Evolutionary conservation across 37 sponge, comb jelly and placozoan genomes (phyloP), one percentile per base, ranked within the genome.

Genomic region (Hexactinellida sp.): DNA sequence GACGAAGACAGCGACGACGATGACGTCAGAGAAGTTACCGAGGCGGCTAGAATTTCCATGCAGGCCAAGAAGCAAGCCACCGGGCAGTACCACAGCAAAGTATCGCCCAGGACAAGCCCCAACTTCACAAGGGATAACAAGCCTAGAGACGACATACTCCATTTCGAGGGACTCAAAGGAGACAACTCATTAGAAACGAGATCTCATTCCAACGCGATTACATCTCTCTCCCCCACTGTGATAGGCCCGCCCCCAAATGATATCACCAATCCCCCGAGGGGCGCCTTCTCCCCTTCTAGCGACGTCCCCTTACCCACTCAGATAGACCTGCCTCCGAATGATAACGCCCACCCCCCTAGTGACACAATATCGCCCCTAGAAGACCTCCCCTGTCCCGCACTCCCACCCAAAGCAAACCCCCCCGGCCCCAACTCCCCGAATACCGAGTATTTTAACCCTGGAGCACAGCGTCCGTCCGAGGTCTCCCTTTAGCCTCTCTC

Each of bases 381-480:
- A n/a, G n/a, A n/a, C n/a, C n/a, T n/a, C 25, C 89, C 82, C 51
- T 36, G 23, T 38, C 36, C 82, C 36, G 19, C 88, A 23, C 39
- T 28, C 23, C 82, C 85, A 34, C 21, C 0, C 28, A 24, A 38
- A 24, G 32, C 47, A 36, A 54, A 9, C 55, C 55, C 36, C 37
- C 84, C 63, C 37, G 25, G 84, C 84, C 36, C 36, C 21, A 36
- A 38, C 85, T 3, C 85, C 0, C 85, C 84, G 23, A 41, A 36
- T 39, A 7, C 39, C 36, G 54, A 55, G 86, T 55, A 36, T 37
- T 37, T 32, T 83, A 38, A 37, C 38, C 21, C 47, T n/a, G 37
- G 38, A 55, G 28, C 5, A 10, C 37, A 71, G 36, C 76, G 38
- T 36, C 71, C 38, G 1, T 34, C 16, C 1, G 36, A 38, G 13